Evolutionary conservation across 2,888 invertebrate species (phyloP).

Genomic region (Trilocha varians): DNA sequence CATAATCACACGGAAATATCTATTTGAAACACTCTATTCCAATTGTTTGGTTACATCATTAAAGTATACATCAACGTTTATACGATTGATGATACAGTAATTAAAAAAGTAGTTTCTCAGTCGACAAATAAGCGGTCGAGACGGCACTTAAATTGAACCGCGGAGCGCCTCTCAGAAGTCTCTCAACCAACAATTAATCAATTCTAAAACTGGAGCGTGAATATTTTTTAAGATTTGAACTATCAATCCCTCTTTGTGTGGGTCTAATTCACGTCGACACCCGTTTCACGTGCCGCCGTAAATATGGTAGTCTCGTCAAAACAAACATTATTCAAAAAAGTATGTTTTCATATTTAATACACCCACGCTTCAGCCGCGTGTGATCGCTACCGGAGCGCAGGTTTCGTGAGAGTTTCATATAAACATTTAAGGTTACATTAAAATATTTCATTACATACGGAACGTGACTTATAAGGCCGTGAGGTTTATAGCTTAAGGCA

Average conservation of each 20-base stretch:
- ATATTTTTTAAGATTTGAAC: slow-evolving; percentile 52
- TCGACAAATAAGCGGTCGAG: slow-evolving; percentile 44
- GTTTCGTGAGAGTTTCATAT: slow-evolving; percentile 44
- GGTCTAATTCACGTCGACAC: slow-evolving; percentile 57
- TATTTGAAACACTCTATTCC: slow-evolving; percentile 19
- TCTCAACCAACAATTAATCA: slow-evolving; percentile 64
- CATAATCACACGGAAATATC: slow-evolving; percentile 29
- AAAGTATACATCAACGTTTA: slow-evolving; percentile 37
- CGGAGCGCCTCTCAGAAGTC: slow-evolving; percentile 32
- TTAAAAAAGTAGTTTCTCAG: slow-evolving; percentile 42
- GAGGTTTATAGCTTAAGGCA: not conserved
- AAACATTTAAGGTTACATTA: slow-evolving; percentile 30
- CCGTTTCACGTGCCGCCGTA: slow-evolving; percentile 34
- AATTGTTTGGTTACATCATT: slow-evolving; percentile 27
- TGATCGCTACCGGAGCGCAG: slow-evolving; percentile 36
- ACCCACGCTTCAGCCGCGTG: slow-evolving; percentile 50
- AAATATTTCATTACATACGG: slow-evolving; percentile 31
- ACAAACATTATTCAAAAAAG: slow-evolving; percentile 64
- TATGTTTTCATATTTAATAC: slow-evolving; percentile 62
- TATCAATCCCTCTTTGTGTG: slow-evolving; percentile 67
- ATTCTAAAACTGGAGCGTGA: slow-evolving; percentile 54
- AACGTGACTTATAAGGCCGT: slow-evolving; percentile 8
- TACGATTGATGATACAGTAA: slow-evolving; percentile 43
- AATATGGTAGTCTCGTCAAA: slow-evolving; percentile 58
- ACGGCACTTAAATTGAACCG: slow-evolving; percentile 47